phyloP scores from a whole-genome alignment of 1,140 invertebrate species.

The Xylocopa sonorina region DNA sequence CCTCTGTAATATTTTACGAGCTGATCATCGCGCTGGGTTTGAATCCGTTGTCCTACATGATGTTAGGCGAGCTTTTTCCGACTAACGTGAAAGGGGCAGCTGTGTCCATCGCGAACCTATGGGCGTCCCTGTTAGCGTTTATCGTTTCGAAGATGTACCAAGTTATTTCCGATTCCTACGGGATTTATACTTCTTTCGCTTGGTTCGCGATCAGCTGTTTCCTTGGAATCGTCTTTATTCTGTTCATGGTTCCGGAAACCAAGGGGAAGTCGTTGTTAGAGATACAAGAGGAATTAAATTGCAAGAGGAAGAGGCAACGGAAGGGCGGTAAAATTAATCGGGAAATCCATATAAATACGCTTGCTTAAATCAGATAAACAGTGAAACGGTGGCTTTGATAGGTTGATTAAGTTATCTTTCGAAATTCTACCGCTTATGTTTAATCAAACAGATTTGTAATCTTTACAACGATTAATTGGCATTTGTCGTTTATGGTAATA shows the following conservation, averaged over 20 bases:
- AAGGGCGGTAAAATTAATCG: background rate
- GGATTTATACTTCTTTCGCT: conserved; percentile 83
- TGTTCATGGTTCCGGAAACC: conserved; percentile 87
- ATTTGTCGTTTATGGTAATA: background rate
- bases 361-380: conserved; percentile 36
- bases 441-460: no score
- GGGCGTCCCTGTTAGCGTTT: conserved; percentile 80
- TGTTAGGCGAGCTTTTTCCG: conserved; percentile 85
- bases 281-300: conserved; percentile 82
- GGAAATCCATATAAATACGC: conserved; percentile 47
- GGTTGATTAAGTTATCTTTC: no score
- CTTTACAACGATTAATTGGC: background rate
- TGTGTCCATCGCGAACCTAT: conserved; percentile 78
- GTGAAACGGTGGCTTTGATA: background rate
- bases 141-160: conserved; percentile 83
- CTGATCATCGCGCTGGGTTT: conserved; percentile 83
- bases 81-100: conserved; percentile 85
- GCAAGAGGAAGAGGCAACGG: conserved; percentile 53
- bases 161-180: conserved; percentile 81
- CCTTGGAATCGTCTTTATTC: conserved; percentile 83
- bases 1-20: conserved; percentile 84
- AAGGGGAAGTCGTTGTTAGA: conserved; percentile 87
- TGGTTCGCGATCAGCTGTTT: conserved; percentile 83
- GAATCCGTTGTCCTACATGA: conserved; percentile 84
- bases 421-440: no score